A percentile compares a stretch with the other conserved stretches of the same genome.
Conservation (phyloP, 2,888 invertebrate species). For the Agrotis ipsilon region DNA sequence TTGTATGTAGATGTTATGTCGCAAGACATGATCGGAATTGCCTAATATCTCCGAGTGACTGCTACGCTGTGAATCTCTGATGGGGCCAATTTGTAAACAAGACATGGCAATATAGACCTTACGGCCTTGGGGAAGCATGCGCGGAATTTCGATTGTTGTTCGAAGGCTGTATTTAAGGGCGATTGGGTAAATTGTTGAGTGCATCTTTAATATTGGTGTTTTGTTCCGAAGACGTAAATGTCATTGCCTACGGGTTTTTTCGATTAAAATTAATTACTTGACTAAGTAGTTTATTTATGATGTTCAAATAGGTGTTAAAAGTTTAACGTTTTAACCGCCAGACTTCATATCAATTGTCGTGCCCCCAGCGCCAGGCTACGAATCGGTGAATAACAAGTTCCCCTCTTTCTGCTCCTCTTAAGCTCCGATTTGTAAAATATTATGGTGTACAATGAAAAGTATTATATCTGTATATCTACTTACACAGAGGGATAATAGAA, state of each 20-base stretch:
- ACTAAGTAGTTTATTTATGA: conserved; percentile 17
- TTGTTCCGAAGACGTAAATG: conserved; percentile 37
- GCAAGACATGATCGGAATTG: conserved; percentile 82
- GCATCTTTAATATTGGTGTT: conserved; percentile 43
- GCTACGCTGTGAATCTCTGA: conserved; percentile 79
- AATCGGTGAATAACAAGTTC: too few species aligned
- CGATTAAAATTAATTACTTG: conserved; percentile 11
- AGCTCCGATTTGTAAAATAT: too few species aligned
- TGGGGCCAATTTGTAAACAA: conserved; percentile 76
- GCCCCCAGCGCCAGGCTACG: too few species aligned
- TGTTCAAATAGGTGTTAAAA: conserved; percentile 5
- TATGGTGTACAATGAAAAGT: too few species aligned
- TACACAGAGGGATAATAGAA: too few species aligned
- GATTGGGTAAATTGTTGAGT: conserved; percentile 59
- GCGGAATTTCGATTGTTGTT: conserved; percentile 65
- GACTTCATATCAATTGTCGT: too few species aligned
- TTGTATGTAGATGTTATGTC: conserved; percentile 80
- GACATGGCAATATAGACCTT: conserved; percentile 77
- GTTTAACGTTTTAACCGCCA: too few species aligned
- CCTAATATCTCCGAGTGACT: conserved; percentile 75
- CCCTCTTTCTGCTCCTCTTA: too few species aligned
- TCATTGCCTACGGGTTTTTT: conserved; percentile 20
- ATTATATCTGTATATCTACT: too few species aligned
- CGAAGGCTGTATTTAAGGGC: conserved; percentile 57
- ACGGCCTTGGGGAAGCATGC: conserved; percentile 77